These are phyloP conservation scores for Rousettus leschenaultii DNA, from an alignment of 2,113 vertebrate species.

Conservation along the genomic window DNA sequence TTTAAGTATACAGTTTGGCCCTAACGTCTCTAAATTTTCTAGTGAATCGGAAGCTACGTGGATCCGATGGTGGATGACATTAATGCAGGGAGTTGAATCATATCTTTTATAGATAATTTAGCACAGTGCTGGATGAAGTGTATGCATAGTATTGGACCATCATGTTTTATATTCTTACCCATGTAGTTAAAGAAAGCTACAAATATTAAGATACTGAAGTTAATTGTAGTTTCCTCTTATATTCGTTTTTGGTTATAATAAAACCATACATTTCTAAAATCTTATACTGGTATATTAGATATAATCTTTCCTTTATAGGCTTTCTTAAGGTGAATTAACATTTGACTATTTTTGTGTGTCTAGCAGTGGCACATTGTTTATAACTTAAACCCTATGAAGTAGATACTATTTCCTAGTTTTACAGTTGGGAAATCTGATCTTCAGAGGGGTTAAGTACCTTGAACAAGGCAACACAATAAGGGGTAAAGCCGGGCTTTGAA, in stretches of 20 bases:
- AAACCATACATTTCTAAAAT: conserved; percentile 32
- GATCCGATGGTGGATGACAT: neutral
- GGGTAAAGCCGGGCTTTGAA: conserved; percentile 22
- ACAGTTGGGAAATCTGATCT: conserved; percentile 26
- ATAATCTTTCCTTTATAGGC: neutral
- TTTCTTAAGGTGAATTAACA: conserved; percentile 4
- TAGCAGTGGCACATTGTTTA: neutral
- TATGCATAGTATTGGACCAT: neutral
- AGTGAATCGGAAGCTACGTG: neutral
- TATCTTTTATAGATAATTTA: neutral
- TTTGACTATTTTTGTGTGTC: conserved; percentile 10
- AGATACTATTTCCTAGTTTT: conserved; percentile 4
- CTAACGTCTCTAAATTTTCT: neutral
- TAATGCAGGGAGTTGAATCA: neutral
- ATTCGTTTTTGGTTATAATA: neutral
- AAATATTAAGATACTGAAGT: neutral
- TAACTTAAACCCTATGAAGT: neutral
- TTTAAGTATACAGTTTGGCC: neutral
- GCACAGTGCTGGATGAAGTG: neutral
- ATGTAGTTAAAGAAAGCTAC: neutral
- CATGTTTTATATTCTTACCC: conserved; percentile 9
- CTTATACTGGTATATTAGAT: neutral
- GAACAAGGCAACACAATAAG: neutral
- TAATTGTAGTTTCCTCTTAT: neutral
- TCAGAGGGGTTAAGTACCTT: conserved; percentile 32